Conservation (phyloP, 2,888 invertebrate genomes). For the Tachina grossa region DNA sequence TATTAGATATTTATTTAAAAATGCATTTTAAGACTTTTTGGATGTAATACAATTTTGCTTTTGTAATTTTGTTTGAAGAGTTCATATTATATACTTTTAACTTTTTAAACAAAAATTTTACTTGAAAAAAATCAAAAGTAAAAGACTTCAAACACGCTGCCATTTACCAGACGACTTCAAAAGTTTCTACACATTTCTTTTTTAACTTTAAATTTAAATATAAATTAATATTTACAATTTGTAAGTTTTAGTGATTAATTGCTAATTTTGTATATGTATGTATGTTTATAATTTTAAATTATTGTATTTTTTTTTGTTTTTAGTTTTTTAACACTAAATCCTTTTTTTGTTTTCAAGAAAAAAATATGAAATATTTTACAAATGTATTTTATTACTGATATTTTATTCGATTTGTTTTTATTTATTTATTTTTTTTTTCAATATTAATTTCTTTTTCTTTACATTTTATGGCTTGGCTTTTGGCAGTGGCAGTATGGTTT, state of each 20-base stretch:
- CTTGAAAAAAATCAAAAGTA: not conserved
- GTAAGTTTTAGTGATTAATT: conserved; percentile 8
- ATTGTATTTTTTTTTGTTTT: conserved; percentile 18
- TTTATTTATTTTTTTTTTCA: conserved; percentile 35
- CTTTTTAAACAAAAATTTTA: not conserved
- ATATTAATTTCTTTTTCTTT: conserved; percentile 69
- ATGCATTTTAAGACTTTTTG: conserved; percentile 69
- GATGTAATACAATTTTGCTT: conserved; percentile 53
- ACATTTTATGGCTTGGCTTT: conserved; percentile 74
- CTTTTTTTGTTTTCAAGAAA: conserved; percentile 53
- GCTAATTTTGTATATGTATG: conserved; percentile 15
- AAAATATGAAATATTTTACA: conserved; percentile 79
- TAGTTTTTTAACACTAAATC: conserved; percentile 30
- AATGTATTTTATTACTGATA: conserved; percentile 74
- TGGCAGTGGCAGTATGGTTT: conserved; percentile 74
- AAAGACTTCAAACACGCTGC: conserved; percentile 1
- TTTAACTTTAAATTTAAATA: conserved; percentile 17
- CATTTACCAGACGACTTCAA: not conserved
- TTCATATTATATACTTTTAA: no score
- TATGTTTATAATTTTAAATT: not conserved
- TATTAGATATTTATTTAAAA: conserved; percentile 64
- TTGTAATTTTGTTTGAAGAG: conserved; percentile 18
- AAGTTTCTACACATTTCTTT: not conserved
- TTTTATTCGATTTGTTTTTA: conserved; percentile 69
- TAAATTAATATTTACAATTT: conserved; percentile 70